phyloP scores from a whole-genome alignment of 2,113 vertebrate species.

The Eonycteris spelaea region DNA sequence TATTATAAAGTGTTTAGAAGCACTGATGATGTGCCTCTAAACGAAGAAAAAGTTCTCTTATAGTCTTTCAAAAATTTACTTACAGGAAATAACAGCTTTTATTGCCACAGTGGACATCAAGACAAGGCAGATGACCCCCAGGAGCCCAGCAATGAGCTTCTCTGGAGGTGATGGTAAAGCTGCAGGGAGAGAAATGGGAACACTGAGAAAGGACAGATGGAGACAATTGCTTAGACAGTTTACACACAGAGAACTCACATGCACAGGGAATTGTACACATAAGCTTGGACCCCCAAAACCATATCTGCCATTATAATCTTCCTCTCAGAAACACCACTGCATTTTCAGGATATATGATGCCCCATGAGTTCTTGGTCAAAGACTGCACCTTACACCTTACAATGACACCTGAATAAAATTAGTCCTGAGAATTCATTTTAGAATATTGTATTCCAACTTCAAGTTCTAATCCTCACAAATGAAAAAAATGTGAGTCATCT shows the following conservation, averaged over 20 bases:
- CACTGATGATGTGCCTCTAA: too few relatives aligned
- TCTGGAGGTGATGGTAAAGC: not conserved
- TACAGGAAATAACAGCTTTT: not conserved
- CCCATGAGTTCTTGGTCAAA: not conserved
- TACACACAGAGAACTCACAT: not conserved
- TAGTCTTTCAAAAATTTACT: not conserved
- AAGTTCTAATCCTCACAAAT: not conserved
- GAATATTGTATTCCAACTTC: fast-evolving
- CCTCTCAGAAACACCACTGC: not conserved
- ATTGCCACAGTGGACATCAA: not conserved
- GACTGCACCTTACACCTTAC: not conserved
- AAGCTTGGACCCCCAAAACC: too few relatives aligned
- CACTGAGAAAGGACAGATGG: not conserved
- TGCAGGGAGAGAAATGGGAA: not conserved
- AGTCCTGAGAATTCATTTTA: not conserved
- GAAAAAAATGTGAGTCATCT: not conserved
- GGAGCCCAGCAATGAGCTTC: not conserved
- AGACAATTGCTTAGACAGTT: not conserved
- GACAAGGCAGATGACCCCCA: not conserved
- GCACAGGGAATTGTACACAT: not conserved
- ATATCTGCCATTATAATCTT: too few relatives aligned
- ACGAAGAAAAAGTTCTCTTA: not conserved
- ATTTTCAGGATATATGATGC: not conserved
- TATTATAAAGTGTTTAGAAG: not conserved
- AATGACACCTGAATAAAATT: not conserved